Evolutionary conservation across 2,113 vertebrate genomes (phyloP), one percentile per base, ranked within the genome.

Genomic region (Pedetes capensis): DNA sequence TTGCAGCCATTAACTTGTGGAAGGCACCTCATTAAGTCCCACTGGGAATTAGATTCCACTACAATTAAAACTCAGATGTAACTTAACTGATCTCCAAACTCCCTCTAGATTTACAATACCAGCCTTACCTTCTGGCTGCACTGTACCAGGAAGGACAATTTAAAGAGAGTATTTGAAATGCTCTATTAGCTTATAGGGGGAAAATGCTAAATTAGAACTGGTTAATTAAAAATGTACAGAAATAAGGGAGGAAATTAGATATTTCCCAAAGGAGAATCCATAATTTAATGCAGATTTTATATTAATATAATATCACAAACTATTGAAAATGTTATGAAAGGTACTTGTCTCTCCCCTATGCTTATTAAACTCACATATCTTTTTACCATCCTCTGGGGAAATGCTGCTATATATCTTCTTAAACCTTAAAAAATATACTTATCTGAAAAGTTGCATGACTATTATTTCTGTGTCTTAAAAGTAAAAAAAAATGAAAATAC

Each of bases 251-350:
- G 27, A 96, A 84, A 55, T 49, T 92, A 75, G 12, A 4, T 1
- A 78, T 79, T 87, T 87, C 42, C 8, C 74, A 82, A 51, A 47
- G 42, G 4, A 79, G 3, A 96, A 68, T 0, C 0, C 0, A 72
- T 81, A 72, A 42, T 59, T 71, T 64, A 82, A 75, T n/a, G 3
- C 9, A 86, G 2, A 47, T 49, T 91, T 89, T 76, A 49, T 68
- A 82, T 84, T n/a, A 75, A 89, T 74, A 39, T 42, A 80, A 71
- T 57, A 32, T 29, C 51, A 75, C 1, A 95, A 66, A 37, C 12
- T 66, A 84, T 79, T 59, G 61, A 61, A 92, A 82, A 84, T 88
- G 81, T 22, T 85, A 87, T 69, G 25, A 91, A 92, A 93, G 5
- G 2, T 61, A 20, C 6, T 64, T 95, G n/a, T 74, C 8, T 63